Evolutionary conservation across 37 sponge, comb jelly and placozoan species (phyloP).

Genomic region (Eunapius fragilis): DNA sequence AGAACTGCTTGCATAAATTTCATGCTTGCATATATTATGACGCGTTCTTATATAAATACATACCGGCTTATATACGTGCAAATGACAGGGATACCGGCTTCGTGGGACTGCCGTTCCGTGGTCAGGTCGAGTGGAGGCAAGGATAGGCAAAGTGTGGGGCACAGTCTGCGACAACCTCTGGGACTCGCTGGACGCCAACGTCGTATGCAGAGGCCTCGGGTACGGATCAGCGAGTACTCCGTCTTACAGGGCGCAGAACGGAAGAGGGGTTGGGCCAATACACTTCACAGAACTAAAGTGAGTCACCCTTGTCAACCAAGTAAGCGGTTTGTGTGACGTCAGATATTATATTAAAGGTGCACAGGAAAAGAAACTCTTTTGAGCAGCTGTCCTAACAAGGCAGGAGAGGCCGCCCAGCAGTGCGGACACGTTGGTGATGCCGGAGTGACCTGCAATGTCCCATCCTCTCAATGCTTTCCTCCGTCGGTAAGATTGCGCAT

Average conservation of each 20-base stretch:
- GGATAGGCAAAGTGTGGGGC: slow-evolving; percentile 51
- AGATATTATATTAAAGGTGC: slow-evolving; percentile 10
- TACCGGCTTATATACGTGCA: neutral
- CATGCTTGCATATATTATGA: too few species aligned
- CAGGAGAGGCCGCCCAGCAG: neutral
- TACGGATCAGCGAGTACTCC: slow-evolving; percentile 39
- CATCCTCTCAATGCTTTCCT: neutral
- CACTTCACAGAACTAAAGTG: slow-evolving; percentile 29
- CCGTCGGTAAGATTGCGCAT: neutral
- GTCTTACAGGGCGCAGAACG: slow-evolving; percentile 4
- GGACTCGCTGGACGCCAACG: slow-evolving; percentile 41
- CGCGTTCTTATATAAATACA: too few species aligned
- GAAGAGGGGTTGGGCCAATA: slow-evolving; percentile 43
- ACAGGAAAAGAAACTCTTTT: slow-evolving; percentile 5
- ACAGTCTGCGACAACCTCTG: slow-evolving; percentile 64
- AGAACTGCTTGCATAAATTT: too few species aligned
- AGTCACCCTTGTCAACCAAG: neutral
- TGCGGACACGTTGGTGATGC: slow-evolving; percentile 56
- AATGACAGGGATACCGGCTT: slow-evolving; percentile 17
- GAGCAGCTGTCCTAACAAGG: neutral
- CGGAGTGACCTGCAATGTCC: slow-evolving; percentile 63
- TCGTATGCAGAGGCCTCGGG: slow-evolving; percentile 72
- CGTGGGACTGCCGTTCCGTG: slow-evolving; percentile 54
- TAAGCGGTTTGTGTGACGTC: neutral
- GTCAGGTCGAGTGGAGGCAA: slow-evolving; percentile 74